These are phyloP conservation scores for Heliconius hortense DNA, from an alignment of 2,888 invertebrate genomes.

Conservation along the genomic window DNA sequence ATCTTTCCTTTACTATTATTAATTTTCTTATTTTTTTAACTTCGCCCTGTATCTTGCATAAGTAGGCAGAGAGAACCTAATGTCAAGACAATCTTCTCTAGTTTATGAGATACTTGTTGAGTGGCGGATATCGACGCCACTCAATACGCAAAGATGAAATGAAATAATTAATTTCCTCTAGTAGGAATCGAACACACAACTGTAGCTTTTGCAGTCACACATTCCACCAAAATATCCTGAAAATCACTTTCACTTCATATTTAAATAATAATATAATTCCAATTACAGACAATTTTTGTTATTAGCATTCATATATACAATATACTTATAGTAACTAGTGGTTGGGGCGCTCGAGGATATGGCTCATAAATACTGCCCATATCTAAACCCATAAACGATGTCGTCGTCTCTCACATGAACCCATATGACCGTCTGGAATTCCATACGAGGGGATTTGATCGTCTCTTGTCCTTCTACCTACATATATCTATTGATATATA, in stretches of 20 bases:
- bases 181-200: no score
- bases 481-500: not conserved
- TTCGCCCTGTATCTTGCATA: no score
- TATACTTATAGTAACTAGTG: not conserved
- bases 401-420: constrained; percentile 8
- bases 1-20: no score
- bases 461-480: not conserved
- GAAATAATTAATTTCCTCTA: no score
- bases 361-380: constrained; percentile 20
- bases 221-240: no score
- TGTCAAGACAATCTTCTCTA: no score
- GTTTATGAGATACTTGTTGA: no score
- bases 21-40: no score
- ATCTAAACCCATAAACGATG: constrained; percentile 20
- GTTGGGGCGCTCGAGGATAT: not conserved
- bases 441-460: not conserved
- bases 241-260: not conserved
- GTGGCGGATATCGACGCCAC: not conserved
- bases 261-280: not conserved
- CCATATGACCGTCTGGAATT: constrained; percentile 17
- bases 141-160: no score
- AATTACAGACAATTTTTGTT: not conserved
- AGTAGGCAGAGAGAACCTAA: no score
- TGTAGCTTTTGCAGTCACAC: no score
- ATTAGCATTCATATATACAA: not conserved